These are phyloP conservation scores for Magallana nippona DNA, from an alignment of 2,888 invertebrate species.

Conservation along the genomic window DNA sequence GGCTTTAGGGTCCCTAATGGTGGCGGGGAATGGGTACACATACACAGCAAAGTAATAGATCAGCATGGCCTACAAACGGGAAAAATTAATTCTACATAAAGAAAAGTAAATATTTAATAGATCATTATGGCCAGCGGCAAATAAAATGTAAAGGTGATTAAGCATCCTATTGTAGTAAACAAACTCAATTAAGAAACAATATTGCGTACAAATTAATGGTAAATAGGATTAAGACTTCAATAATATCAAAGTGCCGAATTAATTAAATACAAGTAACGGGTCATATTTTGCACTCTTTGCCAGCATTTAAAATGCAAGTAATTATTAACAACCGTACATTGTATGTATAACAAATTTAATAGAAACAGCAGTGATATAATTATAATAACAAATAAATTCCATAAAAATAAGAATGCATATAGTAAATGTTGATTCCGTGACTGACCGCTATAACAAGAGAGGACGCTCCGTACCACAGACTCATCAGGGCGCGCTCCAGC, in stretches of 20 bases:
- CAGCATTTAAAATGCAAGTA: no score
- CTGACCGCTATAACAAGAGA: conserved; percentile 71
- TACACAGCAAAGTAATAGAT: conserved; percentile 73
- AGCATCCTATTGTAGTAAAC: not conserved
- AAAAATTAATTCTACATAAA: not conserved
- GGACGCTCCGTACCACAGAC: conserved; percentile 72
- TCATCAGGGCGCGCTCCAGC: conserved; percentile 71
- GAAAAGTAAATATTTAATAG: not conserved
- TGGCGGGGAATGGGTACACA: conserved; percentile 68
- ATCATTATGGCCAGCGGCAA: not conserved
- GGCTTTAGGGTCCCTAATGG: conserved; percentile 68
- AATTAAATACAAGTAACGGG: no score
- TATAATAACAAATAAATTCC: not conserved
- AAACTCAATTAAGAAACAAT: not conserved
- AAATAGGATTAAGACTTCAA: not conserved
- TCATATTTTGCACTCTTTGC: no score
- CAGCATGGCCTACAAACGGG: conserved; percentile 66
- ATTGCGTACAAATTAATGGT: not conserved
- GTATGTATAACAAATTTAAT: no score
- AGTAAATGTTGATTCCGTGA: conserved; percentile 20
- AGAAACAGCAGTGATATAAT: not conserved
- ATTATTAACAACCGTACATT: no score
- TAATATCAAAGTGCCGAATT: not conserved
- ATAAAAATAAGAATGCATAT: not conserved
- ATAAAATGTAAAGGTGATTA: no score